Evolutionary conservation across 2,888 invertebrate genomes (phyloP).

Genomic region (Archaeoteleia sp.): DNA sequence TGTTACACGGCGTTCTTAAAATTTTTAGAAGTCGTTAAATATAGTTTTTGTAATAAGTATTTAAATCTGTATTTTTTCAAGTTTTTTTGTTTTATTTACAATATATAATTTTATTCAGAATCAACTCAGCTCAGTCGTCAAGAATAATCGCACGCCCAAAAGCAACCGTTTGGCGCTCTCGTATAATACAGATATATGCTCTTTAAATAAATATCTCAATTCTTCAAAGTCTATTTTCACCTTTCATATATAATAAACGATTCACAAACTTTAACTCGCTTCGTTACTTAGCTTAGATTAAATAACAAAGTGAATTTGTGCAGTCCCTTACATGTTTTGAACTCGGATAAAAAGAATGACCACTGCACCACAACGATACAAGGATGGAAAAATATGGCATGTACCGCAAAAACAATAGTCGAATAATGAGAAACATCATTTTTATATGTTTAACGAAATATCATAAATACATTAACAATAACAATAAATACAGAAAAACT

Average conservation of each 20-base stretch:
- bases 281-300: slow-evolving; percentile 22
- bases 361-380: slow-evolving; percentile 12
- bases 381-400: slow-evolving; percentile 26
- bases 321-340: slow-evolving; percentile 7
- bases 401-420: slow-evolving; percentile 4
- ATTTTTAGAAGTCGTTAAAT: no score
- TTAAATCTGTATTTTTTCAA: slow-evolving; percentile 28
- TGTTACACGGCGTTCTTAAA: no score
- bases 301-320: slow-evolving; percentile 28
- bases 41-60: no score
- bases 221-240: slow-evolving; percentile 14
- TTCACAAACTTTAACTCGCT: slow-evolving; percentile 19
- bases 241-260: slow-evolving; percentile 21
- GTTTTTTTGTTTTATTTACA: slow-evolving; percentile 25
- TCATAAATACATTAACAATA: slow-evolving; percentile 18
- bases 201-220: slow-evolving; percentile 18
- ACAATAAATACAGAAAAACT: slow-evolving; percentile 6
- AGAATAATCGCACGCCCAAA: slow-evolving; percentile 27
- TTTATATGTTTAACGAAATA: slow-evolving; percentile 8
- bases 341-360: slow-evolving; percentile 9
- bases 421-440: slow-evolving; percentile 9
- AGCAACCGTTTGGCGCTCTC: slow-evolving; percentile 16
- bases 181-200: slow-evolving; percentile 18
- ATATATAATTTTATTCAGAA: slow-evolving; percentile 20
- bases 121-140: slow-evolving; percentile 30